Evolutionary conservation across 2,888 invertebrate species (phyloP).

Genomic region (Scaeva pyrastri): DNA sequence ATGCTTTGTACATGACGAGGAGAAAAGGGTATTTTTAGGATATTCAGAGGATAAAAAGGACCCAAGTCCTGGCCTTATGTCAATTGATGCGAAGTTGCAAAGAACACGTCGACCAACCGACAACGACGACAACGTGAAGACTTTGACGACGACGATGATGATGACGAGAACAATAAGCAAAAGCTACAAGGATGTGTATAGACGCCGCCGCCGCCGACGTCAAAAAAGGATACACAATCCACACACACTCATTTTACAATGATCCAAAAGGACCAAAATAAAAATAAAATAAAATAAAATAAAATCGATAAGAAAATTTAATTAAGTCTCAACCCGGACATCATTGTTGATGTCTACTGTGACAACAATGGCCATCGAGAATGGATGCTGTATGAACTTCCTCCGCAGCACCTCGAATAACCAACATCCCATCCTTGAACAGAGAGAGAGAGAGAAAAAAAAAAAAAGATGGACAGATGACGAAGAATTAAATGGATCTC

Average conservation of each 20-base stretch:
- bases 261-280: neutral
- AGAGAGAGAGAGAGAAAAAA: neutral
- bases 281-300: conserved; percentile 35
- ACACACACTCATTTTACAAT: conserved; percentile 32
- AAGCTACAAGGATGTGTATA: conserved; percentile 12
- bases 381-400: conserved; percentile 22
- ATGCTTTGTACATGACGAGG: neutral
- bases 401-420: neutral
- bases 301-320: conserved; percentile 76
- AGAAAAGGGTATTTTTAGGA: neutral
- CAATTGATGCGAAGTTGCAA: conserved; percentile 65
- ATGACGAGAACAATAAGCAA: conserved; percentile 69
- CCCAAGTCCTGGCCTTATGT: conserved; percentile 55
- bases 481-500: conserved; percentile 72
- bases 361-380: conserved; percentile 62
- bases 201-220: too few relatives aligned
- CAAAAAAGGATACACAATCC: neutral
- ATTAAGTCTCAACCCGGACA: conserved; percentile 76
- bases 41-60: conserved; percentile 36
- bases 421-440: conserved; percentile 2
- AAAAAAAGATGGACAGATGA: conserved; percentile 71
- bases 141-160: conserved; percentile 60
- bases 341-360: conserved; percentile 75
- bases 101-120: too few relatives aligned
- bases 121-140: conserved; percentile 55